phyloP scores from a whole-genome alignment of 2,113 vertebrate genomes.

The Xenus cinereus region DNA sequence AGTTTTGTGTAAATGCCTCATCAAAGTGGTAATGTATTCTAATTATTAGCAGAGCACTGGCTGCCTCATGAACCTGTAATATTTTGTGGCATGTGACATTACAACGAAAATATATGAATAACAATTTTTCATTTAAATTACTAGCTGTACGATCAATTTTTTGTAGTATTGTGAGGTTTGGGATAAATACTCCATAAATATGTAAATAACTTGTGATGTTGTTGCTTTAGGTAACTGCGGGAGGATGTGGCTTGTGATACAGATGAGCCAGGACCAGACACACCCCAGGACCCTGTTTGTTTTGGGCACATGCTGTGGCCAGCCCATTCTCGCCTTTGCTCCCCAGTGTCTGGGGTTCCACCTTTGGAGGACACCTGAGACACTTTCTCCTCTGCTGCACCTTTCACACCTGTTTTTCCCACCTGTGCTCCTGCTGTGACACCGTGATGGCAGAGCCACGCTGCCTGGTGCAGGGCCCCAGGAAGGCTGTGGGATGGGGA shows the following conservation, averaged over 20 bases:
- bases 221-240: neutral
- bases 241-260: neutral
- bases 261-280: neutral
- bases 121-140: slow-evolving; percentile 45
- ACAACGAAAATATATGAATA: slow-evolving; percentile 31
- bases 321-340: neutral
- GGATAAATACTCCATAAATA: slow-evolving; percentile 51
- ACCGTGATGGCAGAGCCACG: neutral
- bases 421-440: neutral
- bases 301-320: neutral
- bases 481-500: neutral
- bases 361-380: neutral
- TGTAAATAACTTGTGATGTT: slow-evolving; percentile 12
- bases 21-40: slow-evolving; percentile 51
- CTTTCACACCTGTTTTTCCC: neutral
- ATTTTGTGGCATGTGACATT: slow-evolving; percentile 50
- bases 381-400: neutral
- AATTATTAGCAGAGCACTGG: slow-evolving; percentile 22
- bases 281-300: fast-evolving
- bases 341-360: neutral
- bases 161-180: neutral
- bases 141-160: neutral
- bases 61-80: neutral
- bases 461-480: neutral
- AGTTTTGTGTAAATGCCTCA: slow-evolving; percentile 39